Evolutionary conservation across 2,113 vertebrate species (phyloP), one percentile per base, ranked within the genome.

Genomic region (Indicator indicator): DNA sequence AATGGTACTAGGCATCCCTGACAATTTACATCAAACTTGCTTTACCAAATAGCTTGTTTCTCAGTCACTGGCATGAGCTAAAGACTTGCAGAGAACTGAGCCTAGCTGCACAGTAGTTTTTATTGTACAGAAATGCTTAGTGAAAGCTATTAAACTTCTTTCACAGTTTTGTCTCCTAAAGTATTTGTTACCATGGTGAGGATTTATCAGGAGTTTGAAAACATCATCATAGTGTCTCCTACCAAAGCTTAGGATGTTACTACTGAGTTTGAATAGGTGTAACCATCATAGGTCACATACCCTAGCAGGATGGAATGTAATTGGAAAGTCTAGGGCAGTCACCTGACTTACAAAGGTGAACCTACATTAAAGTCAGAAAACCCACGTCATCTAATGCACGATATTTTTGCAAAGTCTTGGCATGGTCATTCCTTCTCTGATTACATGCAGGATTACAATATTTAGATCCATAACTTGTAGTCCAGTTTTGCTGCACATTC

Each of bases 111-210:
- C 17, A 48, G 5, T 18, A n/a, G 16, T 50, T 82, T 46, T 67
- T 76, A 27, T 73, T 72, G 11, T 60, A 54, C 3, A 60, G 60
- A 92, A 89, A 50, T 55, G 54, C 0, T 73, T 4, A 46, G 23
- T 52, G 63, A 55, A 78, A 46, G 11, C 11, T 12, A 1, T 87
- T 68, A 19, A 5, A 16, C 16, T 78, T 86, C 5, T 27, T 90
- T 65, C 19, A 26, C 28, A 55, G 5, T 64, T 83, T 40, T 46
- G 27, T 62, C 12, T 83, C 27, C 63, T 55, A 2, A 0, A 0
- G 11, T 71, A 3, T 44, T 81, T 30, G 11, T 20, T 64, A 18
- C 5, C 0, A 1, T 19, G 30, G 30, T 58, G 21, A 71, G 14
- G 21, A 75, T 84, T 94, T 75, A 12, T 68, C 8, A 18, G 32